These are phyloP conservation scores for Rhyacophila brunnea DNA, from an alignment of 1,140 invertebrate genomes.

Conservation along the genomic window DNA sequence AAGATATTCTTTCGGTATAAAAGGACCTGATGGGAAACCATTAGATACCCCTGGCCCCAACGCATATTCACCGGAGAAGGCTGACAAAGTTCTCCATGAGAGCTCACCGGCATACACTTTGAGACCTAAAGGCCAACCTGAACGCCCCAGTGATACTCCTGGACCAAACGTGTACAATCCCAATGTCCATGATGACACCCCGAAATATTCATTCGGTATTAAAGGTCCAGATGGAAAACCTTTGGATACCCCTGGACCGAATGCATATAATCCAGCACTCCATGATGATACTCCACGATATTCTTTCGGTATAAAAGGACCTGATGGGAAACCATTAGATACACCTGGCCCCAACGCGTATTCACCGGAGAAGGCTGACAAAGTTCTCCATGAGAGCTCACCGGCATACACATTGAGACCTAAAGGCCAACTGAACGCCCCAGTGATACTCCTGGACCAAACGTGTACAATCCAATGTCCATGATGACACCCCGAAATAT, in stretches of 20 bases:
- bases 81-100: constrained; percentile 50
- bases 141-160: constrained; percentile 57
- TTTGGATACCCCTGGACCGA: constrained; percentile 57
- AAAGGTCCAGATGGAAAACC: constrained; percentile 49
- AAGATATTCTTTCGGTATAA: constrained; percentile 53
- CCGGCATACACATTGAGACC: constrained; percentile 57
- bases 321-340: constrained; percentile 44
- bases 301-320: constrained; percentile 50
- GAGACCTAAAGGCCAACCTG: constrained; percentile 45
- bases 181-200: constrained; percentile 56
- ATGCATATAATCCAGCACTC: constrained; percentile 49
- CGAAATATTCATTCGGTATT: constrained; percentile 55
- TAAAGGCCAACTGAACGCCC: constrained; percentile 44
- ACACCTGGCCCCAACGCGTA: constrained; percentile 61
- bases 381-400: constrained; percentile 52
- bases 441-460: constrained; percentile 68
- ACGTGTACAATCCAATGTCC: constrained; percentile 59
- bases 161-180: constrained; percentile 69
- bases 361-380: constrained; percentile 66
- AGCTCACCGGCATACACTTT: constrained; percentile 56
- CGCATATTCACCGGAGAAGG: constrained; percentile 74
- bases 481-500: constrained; percentile 56
- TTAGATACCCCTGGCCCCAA: constrained; percentile 77
- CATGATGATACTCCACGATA: constrained; percentile 56
- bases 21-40: constrained; percentile 61